Percentiles rank a stretch among this genome's conserved stretches.
phyloP scores from a whole-genome alignment of 1,140 invertebrate species.

The Nymphalis io region DNA sequence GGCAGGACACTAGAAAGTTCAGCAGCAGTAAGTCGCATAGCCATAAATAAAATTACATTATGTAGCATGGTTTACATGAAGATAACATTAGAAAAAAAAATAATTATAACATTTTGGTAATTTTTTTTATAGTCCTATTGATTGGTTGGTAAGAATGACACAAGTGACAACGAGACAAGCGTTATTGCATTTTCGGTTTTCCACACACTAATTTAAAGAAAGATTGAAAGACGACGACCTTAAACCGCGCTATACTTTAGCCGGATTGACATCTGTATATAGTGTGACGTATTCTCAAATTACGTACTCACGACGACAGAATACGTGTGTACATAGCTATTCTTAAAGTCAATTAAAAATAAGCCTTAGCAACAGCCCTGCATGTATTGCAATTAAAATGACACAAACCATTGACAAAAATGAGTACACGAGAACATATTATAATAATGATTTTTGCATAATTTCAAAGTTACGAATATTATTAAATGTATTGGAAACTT shows the following conservation, averaged over 20 bases:
- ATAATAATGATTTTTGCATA: not conserved
- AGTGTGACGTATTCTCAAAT: constrained; percentile 15
- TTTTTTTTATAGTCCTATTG: too few relatives aligned
- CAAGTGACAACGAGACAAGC: too few relatives aligned
- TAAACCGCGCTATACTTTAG: not conserved
- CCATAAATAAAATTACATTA: not conserved
- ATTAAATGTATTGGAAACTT: constrained; percentile 13
- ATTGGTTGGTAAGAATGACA: too few relatives aligned
- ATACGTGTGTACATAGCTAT: not conserved
- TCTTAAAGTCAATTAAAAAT: constrained; percentile 9
- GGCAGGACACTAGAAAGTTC: constrained; percentile 20
- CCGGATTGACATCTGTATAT: constrained; percentile 5
- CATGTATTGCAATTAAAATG: constrained; percentile 1
- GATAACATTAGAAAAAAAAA: not conserved
- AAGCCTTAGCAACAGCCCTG: constrained; percentile 22
- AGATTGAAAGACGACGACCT: not conserved
- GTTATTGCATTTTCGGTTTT: too few relatives aligned
- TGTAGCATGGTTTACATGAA: not conserved
- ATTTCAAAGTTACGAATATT: not conserved
- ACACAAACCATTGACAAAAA: not conserved
- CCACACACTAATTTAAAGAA: not conserved
- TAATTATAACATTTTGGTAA: too few relatives aligned
- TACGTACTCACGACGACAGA: constrained; percentile 10
- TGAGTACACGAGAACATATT: too few relatives aligned
- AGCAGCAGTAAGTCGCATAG: constrained; percentile 24